Percentiles rank a stretch among this genome's conserved stretches.
These are phyloP conservation scores for Cryptophagus acutangulus DNA, from an alignment of 2,888 invertebrate species.

Conservation along the genomic window DNA sequence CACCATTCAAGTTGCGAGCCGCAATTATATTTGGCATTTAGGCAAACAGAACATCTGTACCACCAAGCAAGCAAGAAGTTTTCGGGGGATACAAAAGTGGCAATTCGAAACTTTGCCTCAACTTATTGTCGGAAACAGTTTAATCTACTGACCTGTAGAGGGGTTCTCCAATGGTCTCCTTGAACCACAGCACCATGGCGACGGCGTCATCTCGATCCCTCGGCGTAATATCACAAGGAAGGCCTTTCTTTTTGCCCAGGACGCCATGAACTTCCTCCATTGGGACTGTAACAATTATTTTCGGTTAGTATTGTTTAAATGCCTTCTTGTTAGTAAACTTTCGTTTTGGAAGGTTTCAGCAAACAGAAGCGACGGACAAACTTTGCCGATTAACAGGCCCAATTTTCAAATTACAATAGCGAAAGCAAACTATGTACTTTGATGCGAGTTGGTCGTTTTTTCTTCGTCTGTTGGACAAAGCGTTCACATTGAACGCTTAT, in stretches of 20 bases:
- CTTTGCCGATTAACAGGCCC: conserved; percentile 35
- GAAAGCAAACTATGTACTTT: no score
- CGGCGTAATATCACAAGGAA: conserved; percentile 83
- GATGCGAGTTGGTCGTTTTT: no score
- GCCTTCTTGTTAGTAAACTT: conserved; percentile 37
- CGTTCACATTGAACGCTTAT: no score
- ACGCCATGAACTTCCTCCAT: conserved; percentile 78
- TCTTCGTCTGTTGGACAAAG: no score
- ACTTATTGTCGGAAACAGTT: neutral
- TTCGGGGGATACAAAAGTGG: no score
- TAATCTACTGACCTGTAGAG: conserved; percentile 66
- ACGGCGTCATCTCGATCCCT: conserved; percentile 74
- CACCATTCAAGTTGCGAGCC: no score
- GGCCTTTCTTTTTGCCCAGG: conserved; percentile 71
- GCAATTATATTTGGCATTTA: no score
- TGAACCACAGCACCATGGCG: conserved; percentile 87
- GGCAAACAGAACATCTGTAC: no score
- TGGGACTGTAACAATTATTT: conserved; percentile 57
- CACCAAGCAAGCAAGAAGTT: no score
- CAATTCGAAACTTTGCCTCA: no score
- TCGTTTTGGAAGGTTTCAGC: conserved; percentile 31
- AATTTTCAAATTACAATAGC: no score
- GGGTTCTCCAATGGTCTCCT: conserved; percentile 76
- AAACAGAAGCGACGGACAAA: conserved; percentile 26
- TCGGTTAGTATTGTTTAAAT: conserved; percentile 37